Evolutionary conservation across 2,888 invertebrate genomes (phyloP).

Genomic region (Parnassius mnemosyne): DNA sequence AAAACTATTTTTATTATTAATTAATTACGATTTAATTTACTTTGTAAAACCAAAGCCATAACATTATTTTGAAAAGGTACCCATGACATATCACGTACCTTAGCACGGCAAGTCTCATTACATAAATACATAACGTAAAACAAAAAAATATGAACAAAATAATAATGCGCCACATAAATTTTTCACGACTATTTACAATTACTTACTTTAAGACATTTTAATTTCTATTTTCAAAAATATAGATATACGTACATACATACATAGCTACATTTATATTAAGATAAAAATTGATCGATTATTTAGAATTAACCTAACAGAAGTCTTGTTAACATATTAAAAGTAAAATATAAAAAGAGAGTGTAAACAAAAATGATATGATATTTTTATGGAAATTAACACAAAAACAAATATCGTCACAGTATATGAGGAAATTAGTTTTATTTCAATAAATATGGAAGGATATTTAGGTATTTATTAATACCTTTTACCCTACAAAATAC

Average conservation of each 20-base stretch:
- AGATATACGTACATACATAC: constrained; percentile 76
- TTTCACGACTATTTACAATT: constrained; percentile 76
- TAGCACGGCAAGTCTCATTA: constrained; percentile 44
- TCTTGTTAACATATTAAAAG: constrained; percentile 47
- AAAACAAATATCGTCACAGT: too few species aligned
- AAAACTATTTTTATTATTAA: not conserved
- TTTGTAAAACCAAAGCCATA: constrained; percentile 14
- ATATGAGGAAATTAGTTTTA: too few species aligned
- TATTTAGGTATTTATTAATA: constrained; percentile 52
- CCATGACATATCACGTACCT: constrained; percentile 18
- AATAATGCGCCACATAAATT: constrained; percentile 78
- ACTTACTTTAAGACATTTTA: constrained; percentile 71
- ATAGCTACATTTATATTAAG: constrained; percentile 69
- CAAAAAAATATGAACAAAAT: constrained; percentile 59
- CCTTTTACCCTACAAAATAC: constrained; percentile 67
- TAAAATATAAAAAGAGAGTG: constrained; percentile 24
- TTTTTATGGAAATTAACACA: not conserved
- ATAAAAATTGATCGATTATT: constrained; percentile 64
- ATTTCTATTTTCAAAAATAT: constrained; percentile 75
- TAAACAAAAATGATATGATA: constrained; percentile 15
- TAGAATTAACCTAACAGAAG: constrained; percentile 59
- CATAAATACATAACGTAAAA: constrained; percentile 76
- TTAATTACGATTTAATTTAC: constrained; percentile 2
- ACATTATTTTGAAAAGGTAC: not conserved
- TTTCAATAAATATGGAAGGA: constrained; percentile 20